Base-by-base conservation (phyloP, 2,797 vertebrate species). In the Columba guinea region DNA sequence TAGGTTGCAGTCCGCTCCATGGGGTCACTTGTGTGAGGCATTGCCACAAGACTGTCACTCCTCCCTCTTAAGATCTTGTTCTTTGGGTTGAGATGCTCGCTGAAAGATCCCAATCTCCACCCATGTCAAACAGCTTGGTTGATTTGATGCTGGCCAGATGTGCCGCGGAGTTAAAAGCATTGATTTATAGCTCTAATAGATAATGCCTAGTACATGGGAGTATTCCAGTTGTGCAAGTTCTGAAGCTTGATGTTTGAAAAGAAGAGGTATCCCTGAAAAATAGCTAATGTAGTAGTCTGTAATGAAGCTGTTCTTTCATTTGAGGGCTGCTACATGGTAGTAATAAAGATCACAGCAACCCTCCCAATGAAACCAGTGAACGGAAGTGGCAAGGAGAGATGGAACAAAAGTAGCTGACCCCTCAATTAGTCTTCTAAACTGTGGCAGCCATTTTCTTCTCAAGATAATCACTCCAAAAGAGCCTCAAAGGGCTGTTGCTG, bases 11-110 rank as follows among this genome's bases (percentile, higher is more conserved):
- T 37, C 68, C 1, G 1, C 44, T 81, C 51, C 14, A 3, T 1
- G 0, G 1, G 2, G 21, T 37, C 14, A 0, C 63, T n/a, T 23
- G 8, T 0, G 0, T 16, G 52, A 75, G 26, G 21, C 21, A 2
- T 48, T 44, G 8, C 32, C n/a, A 39, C 0, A 0, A 49, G 32
- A 41, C 28, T 74, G 2, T n/a, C 7, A 0, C 53, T 81, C 35
- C 52, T 84, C 15, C 37, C 11, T 2, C 0, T 69, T 10, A 3
- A 41, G 39, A 13, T 19, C 35, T 11, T 32, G 7, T 51, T 75
- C 24, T 68, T 64, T 9, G 56, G 55, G 52, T 9, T 44, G 70
- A 18, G 51, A 6, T 30, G 27, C 24, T 79, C 2, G 0, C 24
- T 20, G 10, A 13, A 81, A 71, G 65, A 87, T 82, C 27, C 39